phyloP scores from a whole-genome alignment of 2,888 invertebrate species.

The Ormia ochracea region DNA sequence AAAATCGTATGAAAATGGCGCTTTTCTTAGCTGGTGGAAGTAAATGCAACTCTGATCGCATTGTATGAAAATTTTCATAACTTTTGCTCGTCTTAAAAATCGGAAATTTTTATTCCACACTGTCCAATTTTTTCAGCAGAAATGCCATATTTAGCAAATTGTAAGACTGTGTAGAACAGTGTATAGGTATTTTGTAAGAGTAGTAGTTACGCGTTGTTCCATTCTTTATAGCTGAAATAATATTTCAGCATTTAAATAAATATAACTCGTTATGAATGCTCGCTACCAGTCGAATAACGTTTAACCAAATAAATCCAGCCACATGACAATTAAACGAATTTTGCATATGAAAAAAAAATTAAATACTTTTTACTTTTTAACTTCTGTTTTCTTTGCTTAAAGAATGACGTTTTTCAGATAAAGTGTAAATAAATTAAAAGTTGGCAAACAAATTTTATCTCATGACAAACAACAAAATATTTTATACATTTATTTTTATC shows the following conservation, averaged over 20 bases:
- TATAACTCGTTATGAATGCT: conserved; percentile 31
- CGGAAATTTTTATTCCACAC: too few species aligned
- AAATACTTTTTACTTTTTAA: background rate
- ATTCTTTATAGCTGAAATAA: background rate
- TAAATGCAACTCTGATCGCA: too few species aligned
- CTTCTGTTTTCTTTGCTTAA: background rate
- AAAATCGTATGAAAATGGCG: too few species aligned
- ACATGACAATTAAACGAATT: conserved; percentile 36
- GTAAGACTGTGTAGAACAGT: too few species aligned
- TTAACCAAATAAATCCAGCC: conserved; percentile 32
- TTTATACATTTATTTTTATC: conserved; percentile 6
- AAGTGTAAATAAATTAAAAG: background rate
- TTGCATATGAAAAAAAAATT: conserved; percentile 1
- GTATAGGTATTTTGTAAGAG: too few species aligned
- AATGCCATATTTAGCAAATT: too few species aligned
- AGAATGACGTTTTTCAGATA: conserved; percentile 9
- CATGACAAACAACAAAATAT: conserved; percentile 21
- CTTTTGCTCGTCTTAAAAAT: too few species aligned
- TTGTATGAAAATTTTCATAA: too few species aligned
- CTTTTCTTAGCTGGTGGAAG: too few species aligned
- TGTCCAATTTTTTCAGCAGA: too few species aligned
- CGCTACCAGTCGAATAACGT: conserved; percentile 10
- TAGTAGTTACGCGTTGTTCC: too few species aligned
- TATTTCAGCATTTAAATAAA: conserved; percentile 25
- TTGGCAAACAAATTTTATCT: conserved; percentile 20